Evolutionary conservation across 2,113 vertebrate species (phyloP).

Genomic region (Origma solitaria): DNA sequence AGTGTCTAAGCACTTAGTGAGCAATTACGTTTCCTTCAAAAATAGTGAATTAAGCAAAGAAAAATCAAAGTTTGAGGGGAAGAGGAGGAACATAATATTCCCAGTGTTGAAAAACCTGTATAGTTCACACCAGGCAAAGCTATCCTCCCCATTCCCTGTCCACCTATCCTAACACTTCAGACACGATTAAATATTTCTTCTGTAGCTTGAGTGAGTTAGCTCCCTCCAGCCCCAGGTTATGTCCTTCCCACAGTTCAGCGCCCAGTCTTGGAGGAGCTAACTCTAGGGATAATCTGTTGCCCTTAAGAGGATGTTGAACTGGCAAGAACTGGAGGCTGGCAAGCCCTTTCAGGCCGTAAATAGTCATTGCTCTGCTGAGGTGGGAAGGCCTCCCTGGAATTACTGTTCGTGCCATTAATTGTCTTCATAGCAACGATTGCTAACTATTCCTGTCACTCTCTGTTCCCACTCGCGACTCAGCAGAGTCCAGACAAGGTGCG

Average conservation of each 20-base stretch:
- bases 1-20: background rate
- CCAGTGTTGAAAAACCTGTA: background rate
- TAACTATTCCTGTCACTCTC: constrained; percentile 1
- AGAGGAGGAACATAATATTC: background rate
- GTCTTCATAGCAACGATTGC: background rate
- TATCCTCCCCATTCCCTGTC: background rate
- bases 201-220: background rate
- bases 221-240: background rate
- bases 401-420: background rate
- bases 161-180: background rate
- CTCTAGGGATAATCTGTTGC: background rate
- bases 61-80: background rate
- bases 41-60: background rate
- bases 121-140: background rate
- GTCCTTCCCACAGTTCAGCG: background rate
- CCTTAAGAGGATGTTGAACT: constrained; percentile 31
- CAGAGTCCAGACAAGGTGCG: background rate
- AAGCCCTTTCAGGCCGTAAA: constrained; percentile 15
- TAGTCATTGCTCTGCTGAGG: background rate
- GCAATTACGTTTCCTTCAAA: background rate
- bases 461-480: background rate
- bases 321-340: background rate
- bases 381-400: constrained; percentile 19
- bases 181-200: background rate
- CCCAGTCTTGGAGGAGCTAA: background rate